Evolutionary conservation across 1,140 invertebrate genomes (phyloP), one percentile per base, ranked within the genome.

Genomic region (Drosophila pallidifrons): DNA sequence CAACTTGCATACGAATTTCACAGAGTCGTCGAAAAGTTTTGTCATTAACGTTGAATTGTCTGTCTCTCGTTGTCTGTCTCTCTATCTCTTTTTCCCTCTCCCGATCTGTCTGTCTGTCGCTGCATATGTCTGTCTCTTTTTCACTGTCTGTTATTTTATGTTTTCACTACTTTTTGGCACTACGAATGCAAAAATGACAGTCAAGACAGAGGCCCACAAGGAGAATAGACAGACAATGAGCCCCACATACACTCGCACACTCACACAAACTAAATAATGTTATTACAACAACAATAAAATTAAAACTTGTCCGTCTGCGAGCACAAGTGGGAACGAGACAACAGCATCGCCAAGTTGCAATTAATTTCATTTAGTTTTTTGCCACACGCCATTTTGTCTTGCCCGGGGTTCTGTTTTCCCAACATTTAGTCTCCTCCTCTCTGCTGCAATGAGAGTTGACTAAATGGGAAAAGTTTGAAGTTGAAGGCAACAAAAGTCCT

Each of bases 391-490:
- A 82, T 72, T 79, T 82, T 65, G 43, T 68, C 52, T 71, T 30
- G 43, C 38, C 60, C 25, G 6, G 52, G 60, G 28, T 35, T 49
- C 55, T 25, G 32, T 43, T 47, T 20, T 41, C 35, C 41, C 51
- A 35, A 41, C 11, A 43, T 25, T 30, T 54, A 32, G 20, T 46
- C 32, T 16, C 6, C 30, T 43, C 38, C 45, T 25, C 55, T 35
- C 35, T 10, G 5, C 35, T 65, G 73, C 69, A 65, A 73, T 49
- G 69, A 66, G 70, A 77, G 75, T 77, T 77, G 63, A 73, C 77
- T 88, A 89, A 89, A 89, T 89, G 85, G 83, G 85, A 89, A 89
- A 89, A 89, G 80, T 89, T 89, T 89, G 68, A 83, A 83, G 81
- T 83, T 80, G 77, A 83, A 82, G 75, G 80, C 77, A 80, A 41